Percentiles rank a stretch among this genome's conserved stretches.
phyloP scores from a whole-genome alignment of 2,113 vertebrate genomes.

The Lagenorhynchus albirostris region DNA sequence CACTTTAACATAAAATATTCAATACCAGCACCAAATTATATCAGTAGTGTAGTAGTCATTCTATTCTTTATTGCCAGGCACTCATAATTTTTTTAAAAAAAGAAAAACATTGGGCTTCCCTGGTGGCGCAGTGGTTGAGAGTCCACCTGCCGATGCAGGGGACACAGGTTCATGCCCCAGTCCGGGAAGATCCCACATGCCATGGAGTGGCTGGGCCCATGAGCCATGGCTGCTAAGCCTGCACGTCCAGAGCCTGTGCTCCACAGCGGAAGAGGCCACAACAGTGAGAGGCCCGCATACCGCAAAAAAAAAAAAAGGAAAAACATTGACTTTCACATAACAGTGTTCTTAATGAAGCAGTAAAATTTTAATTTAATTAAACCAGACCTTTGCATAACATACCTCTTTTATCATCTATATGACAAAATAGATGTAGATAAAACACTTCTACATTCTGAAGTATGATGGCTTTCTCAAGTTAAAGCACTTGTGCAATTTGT shows the following conservation, averaged over 20 bases:
- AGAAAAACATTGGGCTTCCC: too few species aligned
- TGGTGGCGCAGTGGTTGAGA: too few species aligned
- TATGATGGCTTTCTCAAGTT: neutral
- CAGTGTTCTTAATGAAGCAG: neutral
- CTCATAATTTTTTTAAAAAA: neutral
- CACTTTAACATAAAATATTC: neutral
- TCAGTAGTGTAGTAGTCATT: neutral
- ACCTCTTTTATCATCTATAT: neutral
- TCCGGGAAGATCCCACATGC: too few species aligned
- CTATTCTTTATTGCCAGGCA: neutral
- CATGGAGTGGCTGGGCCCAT: too few species aligned
- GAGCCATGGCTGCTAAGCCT: too few species aligned
- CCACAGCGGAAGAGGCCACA: too few species aligned
- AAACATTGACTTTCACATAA: neutral
- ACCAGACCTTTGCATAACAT: neutral
- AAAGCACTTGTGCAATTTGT: neutral
- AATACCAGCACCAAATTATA: neutral
- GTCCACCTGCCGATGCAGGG: too few species aligned
- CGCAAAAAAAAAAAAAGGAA: neutral
- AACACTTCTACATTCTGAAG: neutral
- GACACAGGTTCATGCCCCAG: too few species aligned
- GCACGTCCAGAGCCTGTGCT: too few species aligned
- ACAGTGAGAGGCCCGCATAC: too few species aligned
- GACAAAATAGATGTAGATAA: neutral
- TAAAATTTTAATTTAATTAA: neutral